Evolutionary conservation across 2,888 invertebrate genomes (phyloP).

Genomic region (Sturmia bella): DNA sequence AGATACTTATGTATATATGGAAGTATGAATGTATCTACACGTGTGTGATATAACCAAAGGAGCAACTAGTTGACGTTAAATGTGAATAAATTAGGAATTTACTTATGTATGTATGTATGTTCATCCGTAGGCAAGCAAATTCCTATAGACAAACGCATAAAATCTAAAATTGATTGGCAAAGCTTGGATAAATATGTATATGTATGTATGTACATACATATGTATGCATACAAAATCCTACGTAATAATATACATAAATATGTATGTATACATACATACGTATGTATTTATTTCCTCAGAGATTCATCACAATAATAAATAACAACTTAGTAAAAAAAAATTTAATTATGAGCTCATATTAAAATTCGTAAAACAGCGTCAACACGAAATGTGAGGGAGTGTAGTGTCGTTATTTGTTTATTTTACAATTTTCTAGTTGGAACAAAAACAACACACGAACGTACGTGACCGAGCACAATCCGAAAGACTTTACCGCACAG

Average conservation of each 20-base stretch:
- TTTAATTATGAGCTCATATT: constrained; percentile 13
- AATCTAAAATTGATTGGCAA: too few relatives aligned
- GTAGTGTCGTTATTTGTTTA: constrained; percentile 42
- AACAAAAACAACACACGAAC: constrained; percentile 4
- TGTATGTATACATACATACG: not conserved
- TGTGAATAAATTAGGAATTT: constrained; percentile 7
- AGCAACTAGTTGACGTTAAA: constrained; percentile 61
- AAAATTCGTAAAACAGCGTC: not conserved
- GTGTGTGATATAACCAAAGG: constrained; percentile 22
- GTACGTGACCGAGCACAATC: not conserved
- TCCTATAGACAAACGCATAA: too few relatives aligned
- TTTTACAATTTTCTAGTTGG: constrained; percentile 16
- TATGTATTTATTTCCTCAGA: not conserved
- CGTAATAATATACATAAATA: not conserved
- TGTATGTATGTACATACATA: not conserved
- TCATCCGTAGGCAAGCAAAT: too few relatives aligned
- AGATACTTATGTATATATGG: not conserved
- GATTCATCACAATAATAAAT: not conserved
- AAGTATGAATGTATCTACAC: constrained; percentile 22
- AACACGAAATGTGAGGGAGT: constrained; percentile 38
- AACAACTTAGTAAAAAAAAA: not conserved
- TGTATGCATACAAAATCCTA: too few relatives aligned
- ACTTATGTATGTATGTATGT: not conserved
- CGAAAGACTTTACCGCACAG: constrained; percentile 35
- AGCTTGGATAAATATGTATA: too few relatives aligned